Evolutionary conservation across 2,113 vertebrate species (phyloP), one percentile per base, ranked within the genome.

Genomic region (Caloenas nicobarica): DNA sequence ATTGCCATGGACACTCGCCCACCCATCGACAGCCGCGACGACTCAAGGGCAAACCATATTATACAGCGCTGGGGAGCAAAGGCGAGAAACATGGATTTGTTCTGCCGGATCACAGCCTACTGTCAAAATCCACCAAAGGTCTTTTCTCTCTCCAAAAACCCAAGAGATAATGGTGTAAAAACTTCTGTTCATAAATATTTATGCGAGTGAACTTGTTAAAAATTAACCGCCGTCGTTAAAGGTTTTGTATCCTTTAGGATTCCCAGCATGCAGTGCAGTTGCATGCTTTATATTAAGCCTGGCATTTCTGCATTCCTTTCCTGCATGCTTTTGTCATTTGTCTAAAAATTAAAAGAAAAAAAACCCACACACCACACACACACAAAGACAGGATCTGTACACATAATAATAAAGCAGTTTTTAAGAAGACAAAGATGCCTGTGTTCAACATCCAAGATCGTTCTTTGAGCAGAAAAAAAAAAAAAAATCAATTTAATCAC

Each of bases 381-480:
- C 86, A 96, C 94, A 97, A 95, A 96, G 95, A 94, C 91, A 11
- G 96, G 93, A 96, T 97, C 95, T 96, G 96, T 97, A 96, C 95
- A 96, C 96, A 97, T 96, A 91, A 96, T 97, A 97, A 95, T 96
- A 95, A 95, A 96, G 95, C 93, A 92, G 95, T 97, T 96, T 96
- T 96, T 96, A 95, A 95, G 95, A 91, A 96, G 90, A 96, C 96
- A 97, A 97, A 96, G 96, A 96, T 97, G 90, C 86, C 93, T 97
- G 89, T 97, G 94, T 97, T 97, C 93, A 79, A 96, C 95, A 96
- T 95, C 94, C 91, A 97, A 95, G 81, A 97, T 94, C 93, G 94
- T 93, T 96, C 95, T 96, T 91, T 93, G 95, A 93, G 94, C 80
- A 38, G n/a, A 23, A 50, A 26, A 28, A 54, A 42, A 50, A 81